These are phyloP conservation scores for Hypanus sabinus DNA, from an alignment of 2,113 vertebrate genomes.

Conservation along the genomic window DNA sequence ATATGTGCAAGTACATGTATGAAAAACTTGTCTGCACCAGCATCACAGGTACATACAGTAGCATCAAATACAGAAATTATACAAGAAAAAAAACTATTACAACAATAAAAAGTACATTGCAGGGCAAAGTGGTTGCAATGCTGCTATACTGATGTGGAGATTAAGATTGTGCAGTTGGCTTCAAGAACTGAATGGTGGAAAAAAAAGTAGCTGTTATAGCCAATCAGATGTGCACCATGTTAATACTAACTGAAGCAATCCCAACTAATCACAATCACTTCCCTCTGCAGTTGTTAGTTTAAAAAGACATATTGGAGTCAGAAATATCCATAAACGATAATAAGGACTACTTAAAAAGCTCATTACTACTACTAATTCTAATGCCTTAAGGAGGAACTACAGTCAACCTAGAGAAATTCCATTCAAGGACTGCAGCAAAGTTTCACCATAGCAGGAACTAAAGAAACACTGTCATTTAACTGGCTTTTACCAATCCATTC, in stretches of 20 bases:
- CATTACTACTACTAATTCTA: background rate
- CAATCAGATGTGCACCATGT: background rate
- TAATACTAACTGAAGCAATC: background rate
- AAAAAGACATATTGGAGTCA: background rate
- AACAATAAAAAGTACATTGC: too few relatives aligned
- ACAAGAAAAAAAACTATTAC: too few relatives aligned
- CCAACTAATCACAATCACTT: background rate
- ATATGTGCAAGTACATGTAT: too few relatives aligned
- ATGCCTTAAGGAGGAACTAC: background rate
- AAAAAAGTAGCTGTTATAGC: background rate
- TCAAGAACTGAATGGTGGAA: too few relatives aligned
- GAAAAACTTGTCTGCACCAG: too few relatives aligned
- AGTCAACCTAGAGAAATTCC: background rate
- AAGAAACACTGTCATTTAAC: background rate
- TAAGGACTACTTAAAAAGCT: background rate
- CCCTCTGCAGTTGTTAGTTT: background rate
- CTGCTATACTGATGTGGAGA: too few relatives aligned
- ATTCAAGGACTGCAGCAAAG: background rate
- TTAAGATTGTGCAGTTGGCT: too few relatives aligned
- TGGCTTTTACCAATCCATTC: background rate
- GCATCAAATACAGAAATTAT: too few relatives aligned
- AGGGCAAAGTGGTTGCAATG: too few relatives aligned
- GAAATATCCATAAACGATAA: background rate
- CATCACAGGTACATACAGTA: too few relatives aligned
- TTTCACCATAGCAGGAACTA: background rate